phyloP scores from a whole-genome alignment of 2,888 invertebrate species.

The Polyploca ridens region DNA sequence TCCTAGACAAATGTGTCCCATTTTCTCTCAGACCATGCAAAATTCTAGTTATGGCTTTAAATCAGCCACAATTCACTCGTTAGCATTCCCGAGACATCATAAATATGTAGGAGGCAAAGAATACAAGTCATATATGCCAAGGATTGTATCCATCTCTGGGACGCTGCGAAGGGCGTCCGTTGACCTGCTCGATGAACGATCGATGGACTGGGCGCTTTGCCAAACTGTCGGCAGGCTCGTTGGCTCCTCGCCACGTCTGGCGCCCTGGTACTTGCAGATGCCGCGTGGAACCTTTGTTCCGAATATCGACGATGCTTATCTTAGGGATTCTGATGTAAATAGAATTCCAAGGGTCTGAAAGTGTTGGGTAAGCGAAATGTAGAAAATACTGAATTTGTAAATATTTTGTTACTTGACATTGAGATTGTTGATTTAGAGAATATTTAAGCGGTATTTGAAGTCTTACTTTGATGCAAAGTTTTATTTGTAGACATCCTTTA shows the following conservation, averaged over 20 bases:
- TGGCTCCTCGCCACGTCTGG: slow-evolving; percentile 35
- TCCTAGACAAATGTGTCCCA: background rate
- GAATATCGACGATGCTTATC: slow-evolving; percentile 1
- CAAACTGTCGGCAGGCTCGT: slow-evolving; percentile 35
- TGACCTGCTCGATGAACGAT: slow-evolving; percentile 56
- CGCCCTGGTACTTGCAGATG: slow-evolving; percentile 32
- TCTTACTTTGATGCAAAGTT: background rate
- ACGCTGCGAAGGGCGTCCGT: slow-evolving; percentile 44
- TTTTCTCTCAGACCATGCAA: background rate
- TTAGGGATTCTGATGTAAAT: slow-evolving; percentile 6
- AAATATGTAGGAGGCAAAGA: slow-evolving; percentile 9
- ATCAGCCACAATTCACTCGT: slow-evolving; percentile 1
- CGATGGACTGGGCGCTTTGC: slow-evolving; percentile 55
- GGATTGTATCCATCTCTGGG: slow-evolving; percentile 37
- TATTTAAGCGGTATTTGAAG: background rate
- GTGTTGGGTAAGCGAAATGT: background rate
- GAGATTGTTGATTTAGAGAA: background rate
- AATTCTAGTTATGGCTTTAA: background rate
- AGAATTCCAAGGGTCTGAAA: background rate
- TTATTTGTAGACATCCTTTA: background rate
- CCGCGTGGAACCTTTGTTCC: slow-evolving; percentile 21
- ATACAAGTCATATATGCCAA: background rate
- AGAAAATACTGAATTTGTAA: slow-evolving; percentile 1
- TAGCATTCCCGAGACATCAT: slow-evolving; percentile 2
- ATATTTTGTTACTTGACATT: background rate